Percentiles rank a stretch among this genome's conserved stretches.
phyloP scores from a whole-genome alignment of 2,113 vertebrate genomes.

The Prionailurus viverrinus region DNA sequence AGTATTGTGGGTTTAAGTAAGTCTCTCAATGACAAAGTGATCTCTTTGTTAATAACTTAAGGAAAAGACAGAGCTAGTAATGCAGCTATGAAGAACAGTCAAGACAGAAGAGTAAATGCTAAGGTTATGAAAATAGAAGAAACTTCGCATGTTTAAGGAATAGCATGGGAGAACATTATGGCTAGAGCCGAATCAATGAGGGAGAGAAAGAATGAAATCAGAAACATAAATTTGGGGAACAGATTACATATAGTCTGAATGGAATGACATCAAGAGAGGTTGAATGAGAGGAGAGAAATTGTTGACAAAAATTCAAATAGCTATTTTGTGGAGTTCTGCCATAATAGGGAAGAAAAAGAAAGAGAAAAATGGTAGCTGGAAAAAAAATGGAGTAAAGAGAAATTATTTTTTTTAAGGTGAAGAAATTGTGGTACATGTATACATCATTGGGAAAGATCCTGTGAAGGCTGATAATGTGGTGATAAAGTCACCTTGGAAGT shows the following conservation, averaged over 20 bases:
- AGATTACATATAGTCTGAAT: background rate
- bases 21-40: background rate
- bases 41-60: background rate
- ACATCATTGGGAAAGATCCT: background rate
- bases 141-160: background rate
- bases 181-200: background rate
- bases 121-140: background rate
- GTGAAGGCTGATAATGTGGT: background rate
- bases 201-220: background rate
- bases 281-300: background rate
- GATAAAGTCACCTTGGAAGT: background rate
- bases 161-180: background rate
- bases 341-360: background rate
- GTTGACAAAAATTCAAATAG: background rate
- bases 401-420: background rate
- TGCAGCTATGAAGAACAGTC: background rate
- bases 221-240: background rate
- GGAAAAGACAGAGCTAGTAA: background rate
- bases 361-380: background rate
- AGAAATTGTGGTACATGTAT: background rate
- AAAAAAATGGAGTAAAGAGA: background rate
- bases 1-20: background rate
- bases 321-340: background rate
- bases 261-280: background rate
- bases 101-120: background rate